Conservation (phyloP, 2,797 vertebrate species). For the Scolopax bukidnonensis region DNA sequence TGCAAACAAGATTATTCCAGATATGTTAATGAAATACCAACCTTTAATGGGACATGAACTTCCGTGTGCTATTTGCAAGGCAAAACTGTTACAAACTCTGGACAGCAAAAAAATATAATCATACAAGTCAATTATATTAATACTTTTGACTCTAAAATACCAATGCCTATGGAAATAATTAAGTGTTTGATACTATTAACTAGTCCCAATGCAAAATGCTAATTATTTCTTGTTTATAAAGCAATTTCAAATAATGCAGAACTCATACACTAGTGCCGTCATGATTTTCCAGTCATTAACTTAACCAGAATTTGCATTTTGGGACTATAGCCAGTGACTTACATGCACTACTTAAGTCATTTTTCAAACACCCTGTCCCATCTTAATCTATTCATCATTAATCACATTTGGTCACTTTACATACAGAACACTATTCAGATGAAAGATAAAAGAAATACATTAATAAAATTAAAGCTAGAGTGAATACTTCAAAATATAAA, state of each 20-base stretch:
- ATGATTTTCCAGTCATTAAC: constrained; percentile 85
- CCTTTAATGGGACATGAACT: constrained; percentile 55
- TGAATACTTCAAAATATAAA: constrained; percentile 77
- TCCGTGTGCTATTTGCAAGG: background rate
- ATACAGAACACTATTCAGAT: constrained; percentile 81
- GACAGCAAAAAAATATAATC: background rate
- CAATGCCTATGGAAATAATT: constrained; percentile 57
- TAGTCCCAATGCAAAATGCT: constrained; percentile 62
- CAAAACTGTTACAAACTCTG: background rate
- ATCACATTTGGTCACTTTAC: constrained; percentile 85
- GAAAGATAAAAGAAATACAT: constrained; percentile 84
- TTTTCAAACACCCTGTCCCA: constrained; percentile 84
- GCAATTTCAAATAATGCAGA: constrained; percentile 76
- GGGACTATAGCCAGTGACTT: constrained; percentile 83
- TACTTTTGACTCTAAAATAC: constrained; percentile 26
- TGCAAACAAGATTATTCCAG: constrained; percentile 36
- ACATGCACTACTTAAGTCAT: constrained; percentile 81
- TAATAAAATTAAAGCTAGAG: constrained; percentile 78
- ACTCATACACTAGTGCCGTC: constrained; percentile 70
- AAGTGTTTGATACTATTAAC: constrained; percentile 54
- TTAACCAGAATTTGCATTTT: constrained; percentile 85
- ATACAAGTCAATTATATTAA: background rate
- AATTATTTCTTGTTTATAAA: constrained; percentile 86
- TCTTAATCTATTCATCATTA: constrained; percentile 86
- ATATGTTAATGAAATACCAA: constrained; percentile 38